These are phyloP conservation scores for Cirrhinus molitorella DNA, from an alignment of 2,797 vertebrate species.

Conservation along the genomic window DNA sequence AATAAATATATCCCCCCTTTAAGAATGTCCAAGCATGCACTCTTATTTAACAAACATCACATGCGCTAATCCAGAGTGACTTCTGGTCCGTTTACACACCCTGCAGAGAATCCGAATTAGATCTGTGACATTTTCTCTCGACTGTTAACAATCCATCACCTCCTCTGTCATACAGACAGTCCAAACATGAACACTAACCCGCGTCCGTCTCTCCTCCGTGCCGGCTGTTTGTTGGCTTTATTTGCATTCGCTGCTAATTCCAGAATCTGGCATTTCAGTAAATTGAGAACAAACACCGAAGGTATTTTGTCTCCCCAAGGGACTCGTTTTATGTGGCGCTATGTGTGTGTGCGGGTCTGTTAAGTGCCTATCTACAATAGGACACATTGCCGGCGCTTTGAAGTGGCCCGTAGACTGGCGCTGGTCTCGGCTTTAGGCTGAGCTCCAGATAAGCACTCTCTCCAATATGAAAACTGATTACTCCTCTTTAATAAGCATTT, in stretches of 20 bases:
- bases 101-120: constrained; percentile 26
- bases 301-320: constrained; percentile 48
- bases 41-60: not conserved
- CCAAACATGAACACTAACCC: constrained; percentile 20
- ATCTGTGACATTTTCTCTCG: constrained; percentile 32
- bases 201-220: constrained; percentile 6
- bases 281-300: constrained; percentile 53
- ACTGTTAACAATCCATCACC: constrained; percentile 39
- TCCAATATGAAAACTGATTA: constrained; percentile 88
- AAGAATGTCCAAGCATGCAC: not conserved
- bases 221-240: constrained; percentile 25
- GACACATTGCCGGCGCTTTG: constrained; percentile 90
- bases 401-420: constrained; percentile 78
- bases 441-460: constrained; percentile 85
- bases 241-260: constrained; percentile 44
- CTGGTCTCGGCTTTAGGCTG: constrained; percentile 67
- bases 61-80: not conserved
- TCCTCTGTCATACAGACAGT: constrained; percentile 33
- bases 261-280: constrained; percentile 44
- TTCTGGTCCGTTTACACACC: constrained; percentile 18
- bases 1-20: not conserved
- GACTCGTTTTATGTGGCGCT: constrained; percentile 42
- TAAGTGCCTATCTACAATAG: constrained; percentile 84
- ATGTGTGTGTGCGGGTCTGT: constrained; percentile 67
- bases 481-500: constrained; percentile 92